Evolutionary conservation across 2,888 invertebrate species (phyloP).

Genomic region (Pseudeuparius sepicola): DNA sequence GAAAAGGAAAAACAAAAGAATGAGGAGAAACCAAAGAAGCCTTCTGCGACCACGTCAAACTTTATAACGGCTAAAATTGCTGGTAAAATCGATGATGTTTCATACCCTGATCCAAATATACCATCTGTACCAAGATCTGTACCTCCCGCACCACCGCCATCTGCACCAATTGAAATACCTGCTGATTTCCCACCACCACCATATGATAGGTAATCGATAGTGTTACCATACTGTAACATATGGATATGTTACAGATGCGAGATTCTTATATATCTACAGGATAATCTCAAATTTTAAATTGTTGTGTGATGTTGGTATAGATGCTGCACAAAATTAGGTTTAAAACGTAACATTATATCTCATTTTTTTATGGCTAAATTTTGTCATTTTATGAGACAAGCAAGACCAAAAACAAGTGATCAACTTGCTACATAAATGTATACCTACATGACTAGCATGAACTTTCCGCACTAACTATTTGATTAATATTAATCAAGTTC

Average conservation of each 20-base stretch:
- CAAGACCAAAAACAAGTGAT: no score
- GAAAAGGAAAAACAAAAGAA: conserved; percentile 34
- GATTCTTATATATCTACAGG: no score
- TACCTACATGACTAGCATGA: no score
- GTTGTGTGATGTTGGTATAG: no score
- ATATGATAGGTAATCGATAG: conserved; percentile 14
- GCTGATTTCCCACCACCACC: conserved; percentile 14
- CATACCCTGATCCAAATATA: conserved; percentile 28
- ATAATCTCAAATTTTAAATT: no score
- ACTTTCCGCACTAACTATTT: no score
- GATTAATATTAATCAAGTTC: no score
- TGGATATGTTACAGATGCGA: no score
- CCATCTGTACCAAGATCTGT: conserved; percentile 9
- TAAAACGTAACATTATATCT: conserved; percentile 5
- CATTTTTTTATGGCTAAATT: conserved; percentile 3
- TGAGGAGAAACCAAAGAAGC: conserved; percentile 4
- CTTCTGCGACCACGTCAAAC: conserved; percentile 17
- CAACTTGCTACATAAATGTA: no score
- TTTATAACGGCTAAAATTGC: conserved; percentile 23
- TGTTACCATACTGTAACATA: no score
- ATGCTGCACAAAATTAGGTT: no score
- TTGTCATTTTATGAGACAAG: no score
- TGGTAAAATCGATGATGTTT: conserved; percentile 25
- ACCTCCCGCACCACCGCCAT: conserved; percentile 21
- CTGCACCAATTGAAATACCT: conserved; percentile 17